phyloP scores from a whole-genome alignment of 2,797 vertebrate species.

The Danio kyathit region DNA sequence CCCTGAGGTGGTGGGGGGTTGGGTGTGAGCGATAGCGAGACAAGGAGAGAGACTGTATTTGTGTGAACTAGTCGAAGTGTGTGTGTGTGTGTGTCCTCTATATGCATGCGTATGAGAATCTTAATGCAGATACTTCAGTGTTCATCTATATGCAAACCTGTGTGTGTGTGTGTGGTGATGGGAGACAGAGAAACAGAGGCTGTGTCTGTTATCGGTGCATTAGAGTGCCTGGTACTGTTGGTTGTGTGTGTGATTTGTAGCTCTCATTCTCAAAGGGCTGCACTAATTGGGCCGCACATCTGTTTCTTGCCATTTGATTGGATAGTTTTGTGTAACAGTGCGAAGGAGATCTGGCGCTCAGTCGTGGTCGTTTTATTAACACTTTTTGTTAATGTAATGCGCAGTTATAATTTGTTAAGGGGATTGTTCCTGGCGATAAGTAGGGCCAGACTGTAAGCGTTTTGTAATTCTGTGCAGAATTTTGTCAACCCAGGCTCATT shows the following conservation, averaged over 20 bases:
- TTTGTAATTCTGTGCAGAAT: too few species aligned
- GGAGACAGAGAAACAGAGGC: slow-evolving; percentile 30
- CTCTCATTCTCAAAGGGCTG: slow-evolving; percentile 57
- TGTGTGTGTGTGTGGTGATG: background rate
- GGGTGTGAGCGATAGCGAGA: slow-evolving; percentile 60
- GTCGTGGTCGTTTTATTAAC: background rate
- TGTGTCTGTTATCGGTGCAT: slow-evolving; percentile 67
- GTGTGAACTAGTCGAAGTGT: slow-evolving; percentile 47
- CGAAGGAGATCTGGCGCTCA: background rate
- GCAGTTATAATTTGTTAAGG: background rate
- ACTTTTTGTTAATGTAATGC: background rate
- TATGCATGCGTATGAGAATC: slow-evolving; percentile 13
- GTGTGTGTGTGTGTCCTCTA: slow-evolving; percentile 23
- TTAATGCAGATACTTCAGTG: slow-evolving; percentile 40
- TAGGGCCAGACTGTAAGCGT: background rate
- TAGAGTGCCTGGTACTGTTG: slow-evolving; percentile 65
- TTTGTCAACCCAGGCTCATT: too few species aligned
- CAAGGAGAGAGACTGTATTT: slow-evolving; percentile 53
- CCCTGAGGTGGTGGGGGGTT: slow-evolving; percentile 68
- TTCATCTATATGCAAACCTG: slow-evolving; percentile 32
- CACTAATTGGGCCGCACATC: slow-evolving; percentile 24
- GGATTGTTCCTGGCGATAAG: background rate
- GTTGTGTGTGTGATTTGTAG: slow-evolving; percentile 75
- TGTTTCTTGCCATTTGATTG: slow-evolving; percentile 36
- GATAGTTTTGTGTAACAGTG: background rate